Percentiles rank a stretch among this genome's conserved stretches.
Evolutionary conservation across 2,888 invertebrate genomes (phyloP).

Genomic region (Tenthredo mesomela): DNA sequence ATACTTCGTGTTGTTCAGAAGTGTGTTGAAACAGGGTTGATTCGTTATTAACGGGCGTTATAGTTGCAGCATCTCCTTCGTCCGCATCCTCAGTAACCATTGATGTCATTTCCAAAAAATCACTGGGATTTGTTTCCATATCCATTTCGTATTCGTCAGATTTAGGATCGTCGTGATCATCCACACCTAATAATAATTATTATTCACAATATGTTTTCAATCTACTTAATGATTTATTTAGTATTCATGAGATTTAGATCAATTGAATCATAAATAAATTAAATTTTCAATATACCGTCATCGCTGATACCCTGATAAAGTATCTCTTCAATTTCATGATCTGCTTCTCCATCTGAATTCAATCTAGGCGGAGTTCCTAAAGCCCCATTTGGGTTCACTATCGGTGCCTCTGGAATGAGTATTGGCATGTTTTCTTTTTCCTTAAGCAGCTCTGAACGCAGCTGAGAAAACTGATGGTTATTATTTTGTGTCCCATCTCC

Average conservation of each 20-base stretch:
- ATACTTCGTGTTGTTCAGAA: constrained; percentile 75
- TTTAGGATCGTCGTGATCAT: constrained; percentile 72
- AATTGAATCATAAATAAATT: neutral
- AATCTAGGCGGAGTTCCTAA: constrained; percentile 75
- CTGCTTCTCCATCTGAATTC: constrained; percentile 74
- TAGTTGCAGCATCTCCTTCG: constrained; percentile 53
- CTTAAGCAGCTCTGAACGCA: constrained; percentile 69
- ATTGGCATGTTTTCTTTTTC: constrained; percentile 73
- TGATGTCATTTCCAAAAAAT: constrained; percentile 74
- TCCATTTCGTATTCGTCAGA: constrained; percentile 76
- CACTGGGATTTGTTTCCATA: constrained; percentile 77
- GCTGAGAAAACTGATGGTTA: constrained; percentile 62
- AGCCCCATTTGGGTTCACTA: constrained; percentile 76
- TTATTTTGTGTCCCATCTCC: constrained; percentile 58
- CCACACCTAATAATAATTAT: constrained; percentile 57
- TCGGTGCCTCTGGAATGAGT: constrained; percentile 75
- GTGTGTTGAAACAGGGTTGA: constrained; percentile 63
- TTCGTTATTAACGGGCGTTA: constrained; percentile 50
- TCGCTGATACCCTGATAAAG: constrained; percentile 71
- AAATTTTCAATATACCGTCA: constrained; percentile 68
- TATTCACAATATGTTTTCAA: neutral
- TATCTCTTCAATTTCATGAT: constrained; percentile 72
- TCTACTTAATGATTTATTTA: neutral
- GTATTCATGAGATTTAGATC: neutral
- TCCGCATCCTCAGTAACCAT: constrained; percentile 70